Evolutionary conservation across 2,113 vertebrate species (phyloP).

Genomic region (Grammomys dolichurus): DNA sequence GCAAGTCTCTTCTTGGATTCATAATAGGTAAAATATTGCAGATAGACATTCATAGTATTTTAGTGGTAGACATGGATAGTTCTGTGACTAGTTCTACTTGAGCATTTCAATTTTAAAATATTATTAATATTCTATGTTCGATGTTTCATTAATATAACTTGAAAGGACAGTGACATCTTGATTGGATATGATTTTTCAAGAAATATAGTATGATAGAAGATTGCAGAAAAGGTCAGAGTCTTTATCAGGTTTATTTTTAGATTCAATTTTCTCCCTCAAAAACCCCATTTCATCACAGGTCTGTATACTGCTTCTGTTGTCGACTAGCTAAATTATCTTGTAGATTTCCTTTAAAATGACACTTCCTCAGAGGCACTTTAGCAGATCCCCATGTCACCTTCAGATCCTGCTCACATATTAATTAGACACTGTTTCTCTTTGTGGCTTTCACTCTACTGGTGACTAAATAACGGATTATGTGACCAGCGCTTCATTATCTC

Average conservation of each 20-base stretch:
- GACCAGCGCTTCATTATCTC: neutral
- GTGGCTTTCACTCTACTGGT: neutral
- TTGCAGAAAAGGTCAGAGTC: neutral
- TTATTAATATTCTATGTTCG: slow-evolving; percentile 34
- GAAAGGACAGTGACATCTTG: neutral
- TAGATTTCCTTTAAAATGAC: slow-evolving; percentile 13
- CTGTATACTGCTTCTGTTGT: neutral
- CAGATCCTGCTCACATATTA: neutral
- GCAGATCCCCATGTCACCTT: neutral
- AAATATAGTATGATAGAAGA: neutral
- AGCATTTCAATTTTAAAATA: slow-evolving; percentile 39
- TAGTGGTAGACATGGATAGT: neutral
- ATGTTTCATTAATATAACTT: slow-evolving; percentile 20
- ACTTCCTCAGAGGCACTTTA: neutral
- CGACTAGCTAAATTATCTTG: neutral
- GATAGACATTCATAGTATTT: neutral
- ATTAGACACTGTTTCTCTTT: neutral
- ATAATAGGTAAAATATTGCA: neutral
- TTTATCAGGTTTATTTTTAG: neutral
- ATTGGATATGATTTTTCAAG: slow-evolving; percentile 32
- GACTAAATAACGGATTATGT: slow-evolving; percentile 5
- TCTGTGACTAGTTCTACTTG: neutral
- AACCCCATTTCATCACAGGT: neutral
- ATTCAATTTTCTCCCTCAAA: neutral
- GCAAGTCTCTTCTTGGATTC: slow-evolving; percentile 12